phyloP scores from a whole-genome alignment of 2,797 vertebrate species.

The Taeniopygia guttata region DNA sequence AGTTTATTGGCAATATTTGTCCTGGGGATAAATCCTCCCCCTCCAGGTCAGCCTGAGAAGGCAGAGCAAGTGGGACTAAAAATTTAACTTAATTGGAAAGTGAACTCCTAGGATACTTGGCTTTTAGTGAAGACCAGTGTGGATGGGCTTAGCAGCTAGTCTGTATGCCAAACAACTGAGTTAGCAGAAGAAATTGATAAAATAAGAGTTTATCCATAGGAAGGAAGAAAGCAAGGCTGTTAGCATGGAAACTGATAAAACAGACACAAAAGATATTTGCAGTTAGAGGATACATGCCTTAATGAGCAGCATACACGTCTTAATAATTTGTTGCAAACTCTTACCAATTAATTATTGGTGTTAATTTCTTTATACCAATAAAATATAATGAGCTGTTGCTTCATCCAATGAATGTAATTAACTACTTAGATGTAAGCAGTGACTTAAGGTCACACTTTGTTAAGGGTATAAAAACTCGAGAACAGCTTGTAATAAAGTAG shows the following conservation, averaged over 20 bases:
- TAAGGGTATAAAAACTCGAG: not conserved
- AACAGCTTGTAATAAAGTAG: not conserved
- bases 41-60: not conserved
- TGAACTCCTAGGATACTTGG: not conserved
- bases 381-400: not conserved
- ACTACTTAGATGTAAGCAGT: not conserved
- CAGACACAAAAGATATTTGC: not conserved
- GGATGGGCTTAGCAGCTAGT: not conserved
- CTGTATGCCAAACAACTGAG: not conserved
- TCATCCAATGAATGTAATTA: not conserved
- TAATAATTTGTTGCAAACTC: not conserved
- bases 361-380: not conserved
- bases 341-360: not conserved
- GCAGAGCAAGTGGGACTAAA: not conserved
- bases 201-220: not conserved
- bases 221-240: not conserved
- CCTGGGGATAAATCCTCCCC: accelerated
- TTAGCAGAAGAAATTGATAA: not conserved
- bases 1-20: not conserved
- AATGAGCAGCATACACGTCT: not conserved
- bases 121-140: not conserved
- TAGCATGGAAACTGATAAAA: not conserved
- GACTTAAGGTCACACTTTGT: not conserved
- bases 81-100: not conserved
- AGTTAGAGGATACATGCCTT: not conserved